Evolutionary conservation across 2,113 vertebrate species (phyloP).

Genomic region (Rhinichthys klamathensis): DNA sequence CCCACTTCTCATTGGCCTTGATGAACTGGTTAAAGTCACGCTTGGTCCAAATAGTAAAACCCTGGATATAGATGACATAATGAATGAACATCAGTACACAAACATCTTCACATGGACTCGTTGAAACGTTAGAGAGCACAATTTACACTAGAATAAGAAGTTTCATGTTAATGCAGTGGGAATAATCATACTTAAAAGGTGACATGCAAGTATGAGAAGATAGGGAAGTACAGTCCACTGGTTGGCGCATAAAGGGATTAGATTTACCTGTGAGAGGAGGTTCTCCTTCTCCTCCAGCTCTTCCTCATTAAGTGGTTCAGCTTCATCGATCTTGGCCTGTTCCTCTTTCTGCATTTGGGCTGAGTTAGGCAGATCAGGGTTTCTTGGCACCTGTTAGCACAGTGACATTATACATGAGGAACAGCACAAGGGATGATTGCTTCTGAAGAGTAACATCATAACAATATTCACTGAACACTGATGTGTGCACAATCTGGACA

Average conservation of each 20-base stretch:
- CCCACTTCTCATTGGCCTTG: slow-evolving; percentile 99
- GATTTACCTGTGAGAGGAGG: slow-evolving; percentile 89
- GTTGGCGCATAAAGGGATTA: neutral
- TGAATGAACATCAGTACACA: neutral
- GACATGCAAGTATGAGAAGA: neutral
- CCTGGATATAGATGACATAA: slow-evolving; percentile 70
- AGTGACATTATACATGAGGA: neutral
- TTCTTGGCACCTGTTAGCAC: slow-evolving; percentile 87
- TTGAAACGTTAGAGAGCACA: neutral
- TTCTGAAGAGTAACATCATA: neutral
- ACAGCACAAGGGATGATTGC: neutral
- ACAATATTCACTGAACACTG: neutral
- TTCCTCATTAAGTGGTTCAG: slow-evolving; percentile 93
- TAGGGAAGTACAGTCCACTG: neutral
- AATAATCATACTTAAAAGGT: neutral
- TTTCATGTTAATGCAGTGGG: neutral
- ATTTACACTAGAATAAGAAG: neutral
- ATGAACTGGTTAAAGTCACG: slow-evolving; percentile 99
- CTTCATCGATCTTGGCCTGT: slow-evolving; percentile 96
- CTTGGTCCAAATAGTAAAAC: slow-evolving; percentile 99
- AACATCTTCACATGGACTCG: neutral
- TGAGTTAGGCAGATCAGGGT: slow-evolving; percentile 93
- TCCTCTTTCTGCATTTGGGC: slow-evolving; percentile 95
- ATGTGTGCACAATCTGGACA: too few species aligned
- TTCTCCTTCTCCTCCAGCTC: slow-evolving; percentile 98